Percentiles rank a stretch among this genome's conserved stretches.
Evolutionary conservation across 2,797 vertebrate genomes (phyloP).

Genomic region (Micromesistius poutassou): DNA sequence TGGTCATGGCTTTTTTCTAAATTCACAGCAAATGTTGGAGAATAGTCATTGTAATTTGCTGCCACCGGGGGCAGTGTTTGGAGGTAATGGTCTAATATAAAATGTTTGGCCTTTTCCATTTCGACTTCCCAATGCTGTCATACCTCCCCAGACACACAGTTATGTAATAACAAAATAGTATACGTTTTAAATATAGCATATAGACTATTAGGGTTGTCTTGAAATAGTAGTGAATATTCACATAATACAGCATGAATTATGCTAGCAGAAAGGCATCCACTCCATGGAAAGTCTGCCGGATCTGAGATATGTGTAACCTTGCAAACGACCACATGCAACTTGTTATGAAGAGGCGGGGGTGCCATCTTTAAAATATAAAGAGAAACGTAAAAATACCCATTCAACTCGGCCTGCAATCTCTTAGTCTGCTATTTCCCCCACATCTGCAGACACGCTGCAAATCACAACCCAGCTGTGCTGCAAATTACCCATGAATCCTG

Average conservation of each 20-base stretch:
- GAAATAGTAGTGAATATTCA: neutral
- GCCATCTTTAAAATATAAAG: slow-evolving; percentile 17
- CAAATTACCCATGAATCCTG: slow-evolving; percentile 40
- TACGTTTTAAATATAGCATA: neutral
- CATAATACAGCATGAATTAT: neutral
- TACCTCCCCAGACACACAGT: neutral
- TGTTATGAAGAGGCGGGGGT: neutral
- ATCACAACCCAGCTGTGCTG: slow-evolving; percentile 19
- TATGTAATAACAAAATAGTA: neutral
- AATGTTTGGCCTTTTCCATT: neutral
- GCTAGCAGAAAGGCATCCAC: neutral
- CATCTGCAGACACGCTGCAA: slow-evolving; percentile 30
- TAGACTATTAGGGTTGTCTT: neutral
- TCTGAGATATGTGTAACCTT: neutral
- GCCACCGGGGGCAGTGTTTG: neutral
- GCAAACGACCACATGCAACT: neutral
- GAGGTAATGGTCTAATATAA: neutral
- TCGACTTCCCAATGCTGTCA: neutral
- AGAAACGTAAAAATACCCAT: slow-evolving; percentile 3
- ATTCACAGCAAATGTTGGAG: too few species aligned
- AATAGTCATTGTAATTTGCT: neutral
- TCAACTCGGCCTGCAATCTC: slow-evolving; percentile 8
- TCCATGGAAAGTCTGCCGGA: neutral
- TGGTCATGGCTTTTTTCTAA: neutral
- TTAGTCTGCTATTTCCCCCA: slow-evolving; percentile 8